These are phyloP conservation scores for Gymnoscelis rufifasciata DNA, from an alignment of 2,888 invertebrate species.

Conservation along the genomic window DNA sequence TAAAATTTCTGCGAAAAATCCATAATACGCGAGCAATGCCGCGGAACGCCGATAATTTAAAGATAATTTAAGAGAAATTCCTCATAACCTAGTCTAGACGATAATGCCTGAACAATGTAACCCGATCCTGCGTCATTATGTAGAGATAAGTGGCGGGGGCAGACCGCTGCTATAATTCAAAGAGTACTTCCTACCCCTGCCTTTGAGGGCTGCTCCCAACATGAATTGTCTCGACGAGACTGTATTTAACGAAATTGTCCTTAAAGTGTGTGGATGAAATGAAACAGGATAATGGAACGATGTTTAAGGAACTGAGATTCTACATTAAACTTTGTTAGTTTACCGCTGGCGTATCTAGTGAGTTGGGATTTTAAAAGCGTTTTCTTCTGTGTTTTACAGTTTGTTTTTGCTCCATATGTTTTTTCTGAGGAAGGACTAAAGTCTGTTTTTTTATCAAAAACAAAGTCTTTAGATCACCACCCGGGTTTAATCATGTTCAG, in stretches of 20 bases:
- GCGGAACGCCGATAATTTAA: too few species aligned
- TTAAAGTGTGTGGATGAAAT: constrained; percentile 23
- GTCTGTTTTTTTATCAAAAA: too few species aligned
- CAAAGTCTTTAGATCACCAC: too few species aligned
- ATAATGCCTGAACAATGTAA: constrained; percentile 46
- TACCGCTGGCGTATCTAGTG: too few species aligned
- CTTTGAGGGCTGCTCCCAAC: constrained; percentile 38
- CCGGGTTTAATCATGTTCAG: too few species aligned
- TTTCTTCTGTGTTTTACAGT: too few species aligned
- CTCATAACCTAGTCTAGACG: constrained; percentile 11
- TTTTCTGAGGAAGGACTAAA: too few species aligned
- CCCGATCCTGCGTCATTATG: constrained; percentile 57
- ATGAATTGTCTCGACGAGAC: constrained; percentile 30
- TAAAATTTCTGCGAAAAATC: too few species aligned
- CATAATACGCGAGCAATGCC: too few species aligned
- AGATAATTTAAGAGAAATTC: neutral
- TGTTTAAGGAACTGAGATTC: neutral
- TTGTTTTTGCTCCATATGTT: too few species aligned
- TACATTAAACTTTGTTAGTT: neutral
- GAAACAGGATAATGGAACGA: constrained; percentile 15
- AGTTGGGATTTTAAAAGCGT: too few species aligned
- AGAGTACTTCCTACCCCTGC: constrained; percentile 33
- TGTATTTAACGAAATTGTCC: constrained; percentile 36
- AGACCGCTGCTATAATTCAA: constrained; percentile 54
- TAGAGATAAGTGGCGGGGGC: constrained; percentile 52